A percentile compares a stretch with the other conserved stretches of the same genome.
Conservation (phyloP, 2,888 invertebrate genomes). For the Epistrophella euchroma region DNA sequence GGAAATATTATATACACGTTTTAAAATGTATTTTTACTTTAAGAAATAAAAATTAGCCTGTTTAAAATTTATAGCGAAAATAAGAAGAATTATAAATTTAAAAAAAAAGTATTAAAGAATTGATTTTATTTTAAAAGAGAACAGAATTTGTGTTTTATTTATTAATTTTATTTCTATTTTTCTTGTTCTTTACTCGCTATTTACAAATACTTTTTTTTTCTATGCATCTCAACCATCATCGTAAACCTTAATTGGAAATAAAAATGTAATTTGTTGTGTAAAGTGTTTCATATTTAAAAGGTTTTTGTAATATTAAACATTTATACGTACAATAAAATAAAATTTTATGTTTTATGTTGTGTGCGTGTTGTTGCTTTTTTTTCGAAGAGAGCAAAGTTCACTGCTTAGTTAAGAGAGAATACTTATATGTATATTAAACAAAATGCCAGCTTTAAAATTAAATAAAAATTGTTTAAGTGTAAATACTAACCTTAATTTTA, state of each 20-base stretch:
- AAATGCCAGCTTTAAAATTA: conserved; percentile 60
- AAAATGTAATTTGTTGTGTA: conserved; percentile 15
- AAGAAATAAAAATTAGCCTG: conserved; percentile 49
- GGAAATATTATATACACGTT: conserved; percentile 59
- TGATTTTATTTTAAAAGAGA: conserved; percentile 56
- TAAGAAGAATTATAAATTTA: conserved; percentile 40
- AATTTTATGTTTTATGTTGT: conserved; percentile 13
- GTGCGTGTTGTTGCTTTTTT: conserved; percentile 33
- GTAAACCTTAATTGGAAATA: background rate
- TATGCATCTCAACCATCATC: conserved; percentile 2
- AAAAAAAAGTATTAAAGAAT: conserved; percentile 71
- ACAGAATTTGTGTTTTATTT: conserved; percentile 65
- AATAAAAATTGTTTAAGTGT: conserved; percentile 51
- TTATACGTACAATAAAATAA: conserved; percentile 14
- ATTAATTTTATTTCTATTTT: conserved; percentile 7
- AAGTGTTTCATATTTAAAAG: conserved; percentile 20
- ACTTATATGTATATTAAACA: background rate
- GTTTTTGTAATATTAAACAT: conserved; percentile 14
- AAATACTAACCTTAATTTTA: conserved; percentile 48
- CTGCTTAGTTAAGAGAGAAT: conserved; percentile 29
- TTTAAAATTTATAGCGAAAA: conserved; percentile 62
- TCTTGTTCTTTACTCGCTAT: background rate
- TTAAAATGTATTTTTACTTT: conserved; percentile 43
- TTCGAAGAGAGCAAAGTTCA: background rate
- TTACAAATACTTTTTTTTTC: background rate